phyloP scores from a whole-genome alignment of 30 jellyfish, hydroid and myxozoan species.

The Nemopilema nomurai region DNA sequence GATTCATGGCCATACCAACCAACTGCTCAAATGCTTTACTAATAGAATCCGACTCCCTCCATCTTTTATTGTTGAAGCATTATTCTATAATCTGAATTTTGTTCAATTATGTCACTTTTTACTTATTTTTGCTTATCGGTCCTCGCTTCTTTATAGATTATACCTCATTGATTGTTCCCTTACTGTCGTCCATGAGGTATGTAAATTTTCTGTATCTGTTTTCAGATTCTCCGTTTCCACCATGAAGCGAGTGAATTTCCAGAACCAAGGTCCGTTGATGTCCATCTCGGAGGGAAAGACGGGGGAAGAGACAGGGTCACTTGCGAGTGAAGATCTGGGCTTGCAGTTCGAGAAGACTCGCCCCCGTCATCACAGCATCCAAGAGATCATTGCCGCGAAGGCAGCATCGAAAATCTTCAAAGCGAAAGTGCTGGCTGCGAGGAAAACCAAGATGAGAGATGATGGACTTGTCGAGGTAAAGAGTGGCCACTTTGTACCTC shows the following conservation, averaged over 20 bases:
- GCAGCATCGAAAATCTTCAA: slow-evolving; percentile 38
- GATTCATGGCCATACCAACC: no score
- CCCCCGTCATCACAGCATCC: slow-evolving; percentile 40
- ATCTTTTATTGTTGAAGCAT: no score
- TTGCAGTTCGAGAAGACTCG: background rate
- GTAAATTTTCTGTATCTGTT: no score
- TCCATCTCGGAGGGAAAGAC: slow-evolving; percentile 5
- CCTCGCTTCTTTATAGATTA: no score
- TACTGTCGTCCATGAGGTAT: no score
- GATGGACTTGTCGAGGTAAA: slow-evolving; percentile 49
- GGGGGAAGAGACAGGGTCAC: slow-evolving; percentile 23
- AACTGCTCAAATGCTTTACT: no score
- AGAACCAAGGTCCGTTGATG: background rate
- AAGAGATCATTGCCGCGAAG: slow-evolving; percentile 37
- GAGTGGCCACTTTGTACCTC: no score
- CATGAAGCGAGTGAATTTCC: slow-evolving; percentile 27
- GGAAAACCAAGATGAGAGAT: slow-evolving; percentile 31
- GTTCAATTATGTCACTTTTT: no score
- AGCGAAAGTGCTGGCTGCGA: slow-evolving; percentile 15
- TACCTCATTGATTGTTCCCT: no score
- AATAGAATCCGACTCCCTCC: no score
- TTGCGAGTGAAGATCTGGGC: slow-evolving; percentile 25
- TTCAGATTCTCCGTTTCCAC: background rate
- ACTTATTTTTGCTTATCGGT: no score
- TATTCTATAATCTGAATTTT: no score